These are phyloP conservation scores for Notamacropus eugenii DNA, from an alignment of 2,797 vertebrate species.

Conservation along the genomic window DNA sequence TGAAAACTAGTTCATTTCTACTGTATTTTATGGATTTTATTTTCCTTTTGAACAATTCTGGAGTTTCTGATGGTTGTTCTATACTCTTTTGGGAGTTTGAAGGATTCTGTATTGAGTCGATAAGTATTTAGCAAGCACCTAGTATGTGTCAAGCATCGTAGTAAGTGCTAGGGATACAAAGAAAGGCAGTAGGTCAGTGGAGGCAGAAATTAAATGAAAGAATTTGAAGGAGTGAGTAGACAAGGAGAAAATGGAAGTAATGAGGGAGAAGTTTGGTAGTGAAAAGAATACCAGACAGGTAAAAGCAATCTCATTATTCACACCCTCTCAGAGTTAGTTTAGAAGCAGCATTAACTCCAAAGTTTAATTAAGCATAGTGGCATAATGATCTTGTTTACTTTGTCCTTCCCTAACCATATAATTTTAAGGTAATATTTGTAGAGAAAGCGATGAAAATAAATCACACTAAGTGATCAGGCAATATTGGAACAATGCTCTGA, in stretches of 20 bases:
- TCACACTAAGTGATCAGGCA: constrained; percentile 17
- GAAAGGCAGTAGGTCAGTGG: background rate
- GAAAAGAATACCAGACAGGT: background rate
- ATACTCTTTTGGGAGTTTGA: background rate
- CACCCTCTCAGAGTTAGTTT: background rate
- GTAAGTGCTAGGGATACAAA: background rate
- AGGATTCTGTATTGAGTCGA: background rate
- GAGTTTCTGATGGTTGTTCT: background rate
- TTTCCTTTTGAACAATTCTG: background rate
- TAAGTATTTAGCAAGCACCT: background rate
- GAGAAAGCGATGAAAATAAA: constrained; percentile 12
- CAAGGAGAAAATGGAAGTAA: background rate
- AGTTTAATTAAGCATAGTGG: background rate
- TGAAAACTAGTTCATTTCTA: background rate
- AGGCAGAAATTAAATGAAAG: background rate
- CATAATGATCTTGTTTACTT: background rate
- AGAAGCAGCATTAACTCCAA: background rate
- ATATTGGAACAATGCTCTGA: background rate
- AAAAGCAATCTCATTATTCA: background rate
- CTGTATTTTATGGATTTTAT: background rate
- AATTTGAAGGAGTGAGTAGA: background rate
- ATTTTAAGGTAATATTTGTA: background rate
- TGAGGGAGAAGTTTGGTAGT: background rate
- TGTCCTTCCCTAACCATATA: background rate
- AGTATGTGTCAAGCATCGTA: background rate